Evolutionary conservation across 2,888 invertebrate species (phyloP).

Genomic region (Agrenia bidenticulata): DNA sequence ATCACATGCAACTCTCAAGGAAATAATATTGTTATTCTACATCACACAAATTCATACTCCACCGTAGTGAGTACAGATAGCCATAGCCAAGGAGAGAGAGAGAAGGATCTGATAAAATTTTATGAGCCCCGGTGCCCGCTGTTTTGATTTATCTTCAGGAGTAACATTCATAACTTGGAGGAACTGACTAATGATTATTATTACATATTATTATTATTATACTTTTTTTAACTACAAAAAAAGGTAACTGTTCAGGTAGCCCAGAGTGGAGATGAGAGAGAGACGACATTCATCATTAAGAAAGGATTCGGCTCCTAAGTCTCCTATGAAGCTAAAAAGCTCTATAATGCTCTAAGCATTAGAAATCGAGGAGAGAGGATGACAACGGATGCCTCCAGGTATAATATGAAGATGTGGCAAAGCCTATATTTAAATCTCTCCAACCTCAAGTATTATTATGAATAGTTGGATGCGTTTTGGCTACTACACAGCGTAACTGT

Average conservation of each 20-base stretch:
- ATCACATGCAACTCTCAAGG: conserved; percentile 42
- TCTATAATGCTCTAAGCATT: too few species aligned
- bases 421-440: conserved; percentile 9
- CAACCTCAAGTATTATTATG: conserved; percentile 2
- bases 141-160: conserved; percentile 43
- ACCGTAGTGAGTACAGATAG: neutral
- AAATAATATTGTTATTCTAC: neutral
- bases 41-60: too few species aligned
- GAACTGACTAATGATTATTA: conserved; percentile 1
- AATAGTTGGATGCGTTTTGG: neutral
- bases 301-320: conserved; percentile 18
- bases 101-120: conserved; percentile 46
- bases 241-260: neutral
- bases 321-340: too few species aligned
- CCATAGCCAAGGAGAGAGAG: neutral
- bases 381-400: conserved; percentile 23
- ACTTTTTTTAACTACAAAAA: neutral
- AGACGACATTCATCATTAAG: conserved; percentile 30
- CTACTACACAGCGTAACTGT: too few species aligned
- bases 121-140: conserved; percentile 32
- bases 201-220: too few species aligned
- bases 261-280: neutral
- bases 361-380: conserved; percentile 11
- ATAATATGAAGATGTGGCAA: conserved; percentile 5
- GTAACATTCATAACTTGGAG: neutral